Base-by-base conservation (phyloP, 2,797 vertebrate genomes). In the Acropternis orthonyx region DNA sequence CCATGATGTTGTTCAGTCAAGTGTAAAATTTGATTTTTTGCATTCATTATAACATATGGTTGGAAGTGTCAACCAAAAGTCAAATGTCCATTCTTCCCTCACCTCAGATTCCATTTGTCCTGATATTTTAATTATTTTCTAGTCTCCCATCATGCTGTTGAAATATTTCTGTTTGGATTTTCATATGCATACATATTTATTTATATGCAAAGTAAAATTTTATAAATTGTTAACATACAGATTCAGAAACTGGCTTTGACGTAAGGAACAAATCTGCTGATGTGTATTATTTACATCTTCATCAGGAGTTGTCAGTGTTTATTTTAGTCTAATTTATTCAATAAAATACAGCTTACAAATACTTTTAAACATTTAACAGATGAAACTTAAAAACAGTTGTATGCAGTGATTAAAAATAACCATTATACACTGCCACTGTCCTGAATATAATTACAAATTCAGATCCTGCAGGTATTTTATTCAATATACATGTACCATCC, bases 1-100 rank as follows among this genome's bases (percentile, higher is more conserved):
- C 73, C 72, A 65, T 94, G 49, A 86, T 93, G 22, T 95, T 83
- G 51, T 90, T 95, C 52, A 95, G 48, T 95, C 87, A 90, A 93
- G 74, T 84, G 84, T 92, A 93, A 92, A 92, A 92, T 87, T 88
- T 91, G 21, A 92, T 56, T 95, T 93, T 91, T 96, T 85, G 72
- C 54, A 81, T 80, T 62, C 49, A 66, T 86, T 92, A 73, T 73
- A 94, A 83, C 62, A 61, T 93, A 77, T 58, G 88, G 20, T 89
- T 90, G 54, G 49, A 95, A 95, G 71, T 85, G 92, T 95, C 95
- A 96, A 91, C 91, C 96, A 96, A 89, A 94, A 96, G 95, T 95
- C 96, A 96, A 90, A 93, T 73, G 37, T 30, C 49, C 73, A 67
- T 93, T 86, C 28, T 69, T 76, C 52, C 58, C 43, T 74, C 22